phyloP scores from a whole-genome alignment of 92 coral and sea anemone genomes.

The Ricordea florida region DNA sequence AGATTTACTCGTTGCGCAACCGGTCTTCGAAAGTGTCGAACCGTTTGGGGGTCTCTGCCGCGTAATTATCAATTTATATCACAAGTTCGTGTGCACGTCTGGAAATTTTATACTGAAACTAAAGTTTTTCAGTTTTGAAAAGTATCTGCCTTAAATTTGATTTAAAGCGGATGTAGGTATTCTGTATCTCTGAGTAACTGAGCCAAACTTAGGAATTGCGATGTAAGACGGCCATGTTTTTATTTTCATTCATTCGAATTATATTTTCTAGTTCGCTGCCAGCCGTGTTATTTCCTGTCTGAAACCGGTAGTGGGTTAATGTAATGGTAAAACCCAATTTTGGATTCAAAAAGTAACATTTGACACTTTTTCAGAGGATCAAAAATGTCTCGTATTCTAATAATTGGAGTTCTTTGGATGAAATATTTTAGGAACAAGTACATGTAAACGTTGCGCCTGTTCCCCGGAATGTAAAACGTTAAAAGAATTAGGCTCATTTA shows the following conservation, averaged over 20 bases:
- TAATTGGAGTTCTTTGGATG: too few species aligned
- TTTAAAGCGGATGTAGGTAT: not conserved
- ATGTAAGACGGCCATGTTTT: conserved; percentile 44
- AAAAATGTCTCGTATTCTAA: too few species aligned
- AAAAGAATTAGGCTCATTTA: too few species aligned
- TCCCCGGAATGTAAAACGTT: too few species aligned
- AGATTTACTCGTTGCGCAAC: conserved; percentile 21
- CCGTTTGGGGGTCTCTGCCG: not conserved
- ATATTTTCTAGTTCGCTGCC: conserved; percentile 14
- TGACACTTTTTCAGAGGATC: too few species aligned
- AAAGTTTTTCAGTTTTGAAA: conserved; percentile 1
- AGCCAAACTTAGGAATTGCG: not conserved
- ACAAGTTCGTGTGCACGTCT: not conserved
- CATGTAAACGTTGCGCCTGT: too few species aligned
- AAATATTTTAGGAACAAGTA: too few species aligned
- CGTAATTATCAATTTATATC: conserved; percentile 8
- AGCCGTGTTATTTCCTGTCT: conserved; percentile 29
- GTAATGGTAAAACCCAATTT: conserved; percentile 3
- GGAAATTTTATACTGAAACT: not conserved
- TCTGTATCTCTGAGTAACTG: not conserved
- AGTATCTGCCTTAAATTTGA: not conserved
- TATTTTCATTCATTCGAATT: conserved; percentile 45
- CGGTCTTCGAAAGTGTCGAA: conserved; percentile 1
- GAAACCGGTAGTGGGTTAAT: not conserved
- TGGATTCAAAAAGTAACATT: not conserved